A percentile compares a stretch with the other conserved stretches of the same genome.
phyloP scores from a whole-genome alignment of 2,797 vertebrate species.

The Muscicapa comitata region DNA sequence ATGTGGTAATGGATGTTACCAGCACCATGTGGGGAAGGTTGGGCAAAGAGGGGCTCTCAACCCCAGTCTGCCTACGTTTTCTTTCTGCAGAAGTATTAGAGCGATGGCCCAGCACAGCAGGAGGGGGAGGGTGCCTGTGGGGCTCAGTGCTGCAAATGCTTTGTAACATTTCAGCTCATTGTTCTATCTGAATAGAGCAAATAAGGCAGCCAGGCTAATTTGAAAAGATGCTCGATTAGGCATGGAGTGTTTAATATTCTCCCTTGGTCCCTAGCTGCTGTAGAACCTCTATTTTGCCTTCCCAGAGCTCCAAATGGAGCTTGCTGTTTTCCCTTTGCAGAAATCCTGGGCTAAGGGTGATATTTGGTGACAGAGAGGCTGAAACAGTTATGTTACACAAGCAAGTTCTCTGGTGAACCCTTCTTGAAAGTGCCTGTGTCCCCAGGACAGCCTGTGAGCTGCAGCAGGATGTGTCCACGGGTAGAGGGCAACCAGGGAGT shows the following conservation, averaged over 20 bases:
- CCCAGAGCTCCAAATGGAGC: not conserved
- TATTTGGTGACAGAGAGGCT: not conserved
- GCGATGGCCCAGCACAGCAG: not conserved
- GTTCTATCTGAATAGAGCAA: conserved; percentile 61
- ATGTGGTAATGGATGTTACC: not conserved
- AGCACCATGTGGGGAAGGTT: not conserved
- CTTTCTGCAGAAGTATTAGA: not conserved
- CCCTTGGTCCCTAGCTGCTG: not conserved
- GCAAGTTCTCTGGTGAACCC: not conserved
- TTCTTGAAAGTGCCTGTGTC: not conserved
- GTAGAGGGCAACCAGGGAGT: not conserved
- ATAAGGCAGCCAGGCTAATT: conserved; percentile 56
- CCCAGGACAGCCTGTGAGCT: not conserved
- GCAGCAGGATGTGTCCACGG: not conserved
- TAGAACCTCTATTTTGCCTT: conserved; percentile 40
- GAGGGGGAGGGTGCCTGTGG: not conserved
- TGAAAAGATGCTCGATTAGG: conserved; percentile 60
- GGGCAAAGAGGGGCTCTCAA: not conserved
- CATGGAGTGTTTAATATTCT: conserved; percentile 57
- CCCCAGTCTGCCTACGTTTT: not conserved
- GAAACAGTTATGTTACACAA: not conserved
- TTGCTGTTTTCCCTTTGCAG: not conserved
- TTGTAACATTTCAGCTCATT: conserved; percentile 54
- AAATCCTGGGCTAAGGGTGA: not conserved
- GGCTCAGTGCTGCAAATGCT: conserved; percentile 40